A percentile compares a stretch with the other conserved stretches of the same genome.
Conservation (phyloP, 37 sponge, comb jelly and placozoan species). For the Spongilla lacustris region DNA sequence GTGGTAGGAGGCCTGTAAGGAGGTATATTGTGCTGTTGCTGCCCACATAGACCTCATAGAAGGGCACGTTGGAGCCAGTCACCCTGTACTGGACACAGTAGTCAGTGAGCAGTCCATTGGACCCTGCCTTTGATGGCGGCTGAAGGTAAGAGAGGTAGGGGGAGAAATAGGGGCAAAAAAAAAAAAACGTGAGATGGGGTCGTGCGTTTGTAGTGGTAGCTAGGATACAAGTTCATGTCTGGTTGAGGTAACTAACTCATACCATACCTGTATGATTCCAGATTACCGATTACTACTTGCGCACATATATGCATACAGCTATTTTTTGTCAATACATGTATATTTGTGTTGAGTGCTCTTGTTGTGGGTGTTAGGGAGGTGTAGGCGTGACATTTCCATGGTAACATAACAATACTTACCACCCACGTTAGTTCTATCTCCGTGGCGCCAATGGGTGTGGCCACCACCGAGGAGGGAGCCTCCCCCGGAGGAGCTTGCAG, state of each 20-base stretch:
- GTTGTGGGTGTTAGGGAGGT: too few species aligned
- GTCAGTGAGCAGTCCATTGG: not conserved
- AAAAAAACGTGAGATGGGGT: too few species aligned
- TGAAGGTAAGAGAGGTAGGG: not conserved
- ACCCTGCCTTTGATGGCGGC: not conserved
- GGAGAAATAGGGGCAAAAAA: too few species aligned
- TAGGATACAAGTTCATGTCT: too few species aligned
- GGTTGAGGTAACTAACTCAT: too few species aligned
- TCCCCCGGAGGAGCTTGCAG: not conserved
- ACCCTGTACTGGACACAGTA: not conserved
- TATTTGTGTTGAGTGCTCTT: too few species aligned
- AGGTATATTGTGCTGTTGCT: not conserved
- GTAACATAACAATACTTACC: not conserved
- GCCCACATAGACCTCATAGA: not conserved
- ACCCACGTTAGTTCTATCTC: not conserved
- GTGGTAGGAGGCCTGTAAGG: not conserved
- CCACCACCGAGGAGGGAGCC: not conserved
- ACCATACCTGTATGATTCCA: too few species aligned
- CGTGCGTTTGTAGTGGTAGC: too few species aligned
- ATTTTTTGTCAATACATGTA: too few species aligned
- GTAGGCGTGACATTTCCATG: too few species aligned
- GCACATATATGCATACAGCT: too few species aligned
- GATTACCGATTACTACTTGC: too few species aligned
- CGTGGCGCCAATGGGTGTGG: not conserved
- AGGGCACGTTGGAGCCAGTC: not conserved